A percentile compares a stretch with the other conserved stretches of the same genome.
Evolutionary conservation across 1,140 invertebrate species (phyloP).

Genomic region (Trichonephila clavata): DNA sequence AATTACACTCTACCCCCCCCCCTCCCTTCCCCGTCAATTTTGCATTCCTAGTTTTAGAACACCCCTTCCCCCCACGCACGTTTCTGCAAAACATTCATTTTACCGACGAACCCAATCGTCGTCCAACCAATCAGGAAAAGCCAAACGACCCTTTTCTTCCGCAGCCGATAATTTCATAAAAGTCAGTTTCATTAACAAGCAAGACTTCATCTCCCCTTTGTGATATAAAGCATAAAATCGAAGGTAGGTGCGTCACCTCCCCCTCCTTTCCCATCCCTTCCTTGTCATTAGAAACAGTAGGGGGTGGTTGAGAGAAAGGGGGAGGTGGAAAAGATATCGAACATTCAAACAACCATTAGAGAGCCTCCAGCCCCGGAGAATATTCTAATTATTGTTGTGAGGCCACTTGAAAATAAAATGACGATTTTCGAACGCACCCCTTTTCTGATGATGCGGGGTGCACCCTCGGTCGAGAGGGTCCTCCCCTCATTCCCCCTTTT

Average conservation of each 20-base stretch:
- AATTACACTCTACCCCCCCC: not conserved
- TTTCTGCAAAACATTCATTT: conserved; percentile 8
- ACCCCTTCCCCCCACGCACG: not conserved
- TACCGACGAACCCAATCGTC: conserved; percentile 33
- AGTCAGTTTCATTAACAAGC: conserved; percentile 56
- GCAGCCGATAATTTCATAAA: conserved; percentile 42
- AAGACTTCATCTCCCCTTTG: conserved; percentile 52
- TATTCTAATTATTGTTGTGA: conserved; percentile 61
- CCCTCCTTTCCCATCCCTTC: not conserved
- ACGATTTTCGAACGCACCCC: conserved; percentile 39
- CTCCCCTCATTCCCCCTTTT: not conserved
- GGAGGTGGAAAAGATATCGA: conserved; percentile 8
- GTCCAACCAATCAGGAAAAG: conserved; percentile 27
- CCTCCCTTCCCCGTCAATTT: not conserved
- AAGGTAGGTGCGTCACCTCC: conserved; percentile 37
- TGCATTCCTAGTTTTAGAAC: not conserved
- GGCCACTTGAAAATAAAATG: conserved; percentile 64
- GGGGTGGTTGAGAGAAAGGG: not conserved
- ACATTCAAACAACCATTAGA: conserved; percentile 59
- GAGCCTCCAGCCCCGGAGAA: conserved; percentile 42
- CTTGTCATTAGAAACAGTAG: conserved; percentile 49
- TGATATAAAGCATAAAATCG: conserved; percentile 60
- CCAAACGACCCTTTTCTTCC: conserved; percentile 21
- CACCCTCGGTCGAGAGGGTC: conserved; percentile 11
- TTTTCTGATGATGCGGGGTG: not conserved